Base-by-base conservation (phyloP, 2,113 vertebrate genomes). In the Vombatus ursinus region DNA sequence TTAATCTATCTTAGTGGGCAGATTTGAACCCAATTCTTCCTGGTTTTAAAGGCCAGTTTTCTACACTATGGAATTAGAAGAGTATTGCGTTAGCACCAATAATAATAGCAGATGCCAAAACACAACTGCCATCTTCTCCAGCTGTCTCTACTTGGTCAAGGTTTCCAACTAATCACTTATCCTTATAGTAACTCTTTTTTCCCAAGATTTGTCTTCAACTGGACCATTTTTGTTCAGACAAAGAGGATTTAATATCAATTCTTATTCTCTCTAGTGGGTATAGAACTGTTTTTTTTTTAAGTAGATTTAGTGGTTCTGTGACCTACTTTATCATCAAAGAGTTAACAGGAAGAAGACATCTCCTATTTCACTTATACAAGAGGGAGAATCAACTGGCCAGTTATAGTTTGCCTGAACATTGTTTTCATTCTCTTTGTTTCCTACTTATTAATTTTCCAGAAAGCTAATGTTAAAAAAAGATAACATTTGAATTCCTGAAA, bases 401-500 rank as follows among this genome's bases (percentile, higher is more conserved):
- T n/a, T 44, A 84, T 37, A 25, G 25, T 90, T 91, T 96, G 2
- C 84, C 93, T 89, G 93, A 92, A 92, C 51, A 91, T 51, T 94
- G 12, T 51, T 89, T 91, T 93, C 91, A 93, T 95, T 93, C 9
- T 68, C 37, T n/a, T 44, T 84, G 51, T 77, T 92, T 52, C 91
- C 12, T 94, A 50, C 10, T 44, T 44, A 90, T 8, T 94, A 96
- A 93, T 94, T 96, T 92, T 25, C 52, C 22, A 90, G 89, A 61
- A 96, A 61, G 9, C 93, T 92, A 50, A 24, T 68, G 1, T 84
- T 49, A n/a, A n/a, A 53, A 50, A 94, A 91, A 48, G 89, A 90
- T 91, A 91, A 90, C 44, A 94, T 92, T 16, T 51, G 48, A 91
- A 68, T 96, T n/a, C 3, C 24, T 97, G 95, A 94, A 97, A 95